phyloP scores from a whole-genome alignment of 2,797 vertebrate genomes.

The Staurois parvus region DNA sequence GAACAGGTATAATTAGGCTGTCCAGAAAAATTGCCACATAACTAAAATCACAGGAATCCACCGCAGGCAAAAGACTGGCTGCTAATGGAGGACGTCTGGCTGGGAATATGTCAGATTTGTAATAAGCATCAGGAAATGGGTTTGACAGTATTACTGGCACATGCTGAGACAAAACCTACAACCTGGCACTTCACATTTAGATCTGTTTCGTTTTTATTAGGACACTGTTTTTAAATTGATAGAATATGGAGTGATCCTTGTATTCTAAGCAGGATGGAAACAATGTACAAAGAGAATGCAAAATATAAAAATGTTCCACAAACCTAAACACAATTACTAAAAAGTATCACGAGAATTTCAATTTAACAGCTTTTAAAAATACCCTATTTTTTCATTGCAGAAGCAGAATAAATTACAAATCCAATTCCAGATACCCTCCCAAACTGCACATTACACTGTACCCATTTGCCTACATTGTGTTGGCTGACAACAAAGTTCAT shows the following conservation, averaged over 20 bases:
- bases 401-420: no score
- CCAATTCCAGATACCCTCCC: no score
- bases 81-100: conserved; percentile 42
- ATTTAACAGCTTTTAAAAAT: no score
- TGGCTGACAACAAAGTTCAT: no score
- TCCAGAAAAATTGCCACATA: not conserved
- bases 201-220: not conserved
- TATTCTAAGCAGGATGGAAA: not conserved
- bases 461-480: no score
- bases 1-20: conserved; percentile 11
- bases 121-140: conserved; percentile 28
- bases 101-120: conserved; percentile 30
- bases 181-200: conserved; percentile 23
- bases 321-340: not conserved
- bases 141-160: conserved; percentile 29
- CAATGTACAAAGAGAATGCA: not conserved
- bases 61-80: conserved; percentile 16
- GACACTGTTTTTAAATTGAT: not conserved
- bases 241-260: not conserved
- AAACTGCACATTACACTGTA: no score
- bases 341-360: no score
- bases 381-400: no score
- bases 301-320: not conserved
- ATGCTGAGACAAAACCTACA: conserved; percentile 11
- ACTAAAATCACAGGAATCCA: conserved; percentile 23